Evolutionary conservation across 2,888 invertebrate genomes (phyloP).

Genomic region (Lithophane ornitopus): DNA sequence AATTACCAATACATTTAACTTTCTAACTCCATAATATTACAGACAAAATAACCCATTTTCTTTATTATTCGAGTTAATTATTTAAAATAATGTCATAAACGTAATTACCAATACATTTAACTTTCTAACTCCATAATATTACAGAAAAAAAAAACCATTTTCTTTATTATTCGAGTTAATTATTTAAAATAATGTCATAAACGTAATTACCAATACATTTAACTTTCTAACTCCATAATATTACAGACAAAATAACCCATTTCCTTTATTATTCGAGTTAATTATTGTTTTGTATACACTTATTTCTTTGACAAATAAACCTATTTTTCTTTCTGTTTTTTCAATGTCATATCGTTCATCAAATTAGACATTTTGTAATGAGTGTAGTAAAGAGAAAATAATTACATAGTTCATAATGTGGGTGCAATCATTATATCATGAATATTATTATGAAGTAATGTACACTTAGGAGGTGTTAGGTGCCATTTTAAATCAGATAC

Average conservation of each 20-base stretch:
- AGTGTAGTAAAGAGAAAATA: constrained; percentile 23
- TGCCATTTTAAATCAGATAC: constrained; percentile 62
- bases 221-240: too few relatives aligned
- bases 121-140: too few relatives aligned
- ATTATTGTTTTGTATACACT: neutral
- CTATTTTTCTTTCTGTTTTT: neutral
- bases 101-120: neutral
- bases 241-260: neutral
- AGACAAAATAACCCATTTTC: too few relatives aligned
- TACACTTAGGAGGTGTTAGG: constrained; percentile 59
- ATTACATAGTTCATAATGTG: constrained; percentile 46
- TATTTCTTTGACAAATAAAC: neutral
- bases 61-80: neutral
- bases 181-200: neutral
- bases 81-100: too few relatives aligned
- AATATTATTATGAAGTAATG: constrained; percentile 64
- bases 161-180: neutral
- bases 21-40: neutral
- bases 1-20: neutral
- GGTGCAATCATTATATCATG: constrained; percentile 51
- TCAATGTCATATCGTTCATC: neutral
- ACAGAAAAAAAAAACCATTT: neutral
- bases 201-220: neutral
- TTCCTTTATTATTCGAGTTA: neutral
- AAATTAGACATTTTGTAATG: constrained; percentile 6